Base-by-base conservation (phyloP, 2,888 invertebrate genomes). In the Tupiocoris notatus region DNA sequence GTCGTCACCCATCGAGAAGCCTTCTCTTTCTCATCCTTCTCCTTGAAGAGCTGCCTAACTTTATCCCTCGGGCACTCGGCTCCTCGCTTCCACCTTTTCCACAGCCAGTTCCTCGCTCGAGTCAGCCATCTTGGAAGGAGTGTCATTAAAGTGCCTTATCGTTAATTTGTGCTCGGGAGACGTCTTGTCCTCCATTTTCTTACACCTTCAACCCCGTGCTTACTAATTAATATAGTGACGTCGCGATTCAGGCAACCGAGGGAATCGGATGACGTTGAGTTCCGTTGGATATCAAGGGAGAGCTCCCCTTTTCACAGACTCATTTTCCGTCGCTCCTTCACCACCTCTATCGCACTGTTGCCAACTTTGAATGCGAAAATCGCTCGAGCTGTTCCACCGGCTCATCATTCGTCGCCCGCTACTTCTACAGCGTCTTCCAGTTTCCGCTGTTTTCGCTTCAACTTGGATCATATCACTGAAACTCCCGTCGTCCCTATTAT, bases 141-240 rank as follows among this genome's bases (percentile, higher is more conserved):
- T 77, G 78, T 80, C 80, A 80, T 80, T 80, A 80, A 79, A 77
- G 80, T 79, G 77, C 80, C 80, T 80, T 80, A 80, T 80, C 80
- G 80, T 80, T 80, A 80, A 80, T 80, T 80, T 79, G 79, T 75
- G 77, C 71, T 65, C 63, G 39, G 39, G 77, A 65, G 77, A 77
- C 71, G 77, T 62, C 77, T 57, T 75, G 77, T 75, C 75, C 78
- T 77, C 78, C 75, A 62, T 68, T 74, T 74, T 66, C 75, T 77
- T 75, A 66, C 75, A 64, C 75, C 75, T 73, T 61, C 65, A 39
- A 39, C 39, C 68, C 71, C 75, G 18, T 20, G 76, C 70, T 67
- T 65, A 77, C 78, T 78, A 78, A 78, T 78, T 78, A 78, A 78
- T 78, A 78, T 78, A 77, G 78, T 77, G 77, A 78, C 77, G 78